Evolutionary conservation across 1,140 invertebrate genomes (phyloP).

Genomic region (Manduca sexta): DNA sequence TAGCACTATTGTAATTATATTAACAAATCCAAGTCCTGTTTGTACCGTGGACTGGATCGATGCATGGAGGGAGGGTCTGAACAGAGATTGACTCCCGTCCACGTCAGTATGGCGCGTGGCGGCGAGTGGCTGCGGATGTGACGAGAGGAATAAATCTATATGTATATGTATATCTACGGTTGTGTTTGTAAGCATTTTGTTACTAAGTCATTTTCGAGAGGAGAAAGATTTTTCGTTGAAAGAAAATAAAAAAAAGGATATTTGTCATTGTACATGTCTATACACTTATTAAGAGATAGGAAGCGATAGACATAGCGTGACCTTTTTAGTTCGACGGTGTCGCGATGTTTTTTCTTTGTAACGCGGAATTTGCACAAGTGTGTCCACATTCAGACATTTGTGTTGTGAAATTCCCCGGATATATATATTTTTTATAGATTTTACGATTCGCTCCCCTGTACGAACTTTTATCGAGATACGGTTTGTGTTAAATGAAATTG

Average conservation of each 20-base stretch:
- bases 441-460: slow-evolving; percentile 21
- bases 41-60: too few species aligned
- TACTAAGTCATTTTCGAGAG: slow-evolving; percentile 40
- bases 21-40: too few species aligned
- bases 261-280: slow-evolving; percentile 23
- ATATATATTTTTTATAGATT: slow-evolving; percentile 36
- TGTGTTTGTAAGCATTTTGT: slow-evolving; percentile 51
- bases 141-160: slow-evolving; percentile 6
- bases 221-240: slow-evolving; percentile 34
- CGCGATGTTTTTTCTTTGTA: slow-evolving; percentile 22
- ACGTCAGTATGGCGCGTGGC: too few species aligned
- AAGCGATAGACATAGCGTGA: slow-evolving; percentile 17
- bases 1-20: background rate
- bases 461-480: background rate
- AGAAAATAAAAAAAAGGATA: slow-evolving; percentile 15
- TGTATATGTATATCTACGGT: slow-evolving; percentile 33
- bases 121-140: too few species aligned
- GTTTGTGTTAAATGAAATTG: slow-evolving; percentile 2
- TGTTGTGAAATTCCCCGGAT: slow-evolving; percentile 26
- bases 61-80: too few species aligned
- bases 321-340: slow-evolving; percentile 24
- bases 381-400: slow-evolving; percentile 19
- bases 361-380: slow-evolving; percentile 34
- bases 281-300: slow-evolving; percentile 13
- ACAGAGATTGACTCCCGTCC: too few species aligned